A percentile compares a stretch with the other conserved stretches of the same genome.
Conservation (phyloP, 2,888 invertebrate genomes). For the Nipponacmea schrenckii region DNA sequence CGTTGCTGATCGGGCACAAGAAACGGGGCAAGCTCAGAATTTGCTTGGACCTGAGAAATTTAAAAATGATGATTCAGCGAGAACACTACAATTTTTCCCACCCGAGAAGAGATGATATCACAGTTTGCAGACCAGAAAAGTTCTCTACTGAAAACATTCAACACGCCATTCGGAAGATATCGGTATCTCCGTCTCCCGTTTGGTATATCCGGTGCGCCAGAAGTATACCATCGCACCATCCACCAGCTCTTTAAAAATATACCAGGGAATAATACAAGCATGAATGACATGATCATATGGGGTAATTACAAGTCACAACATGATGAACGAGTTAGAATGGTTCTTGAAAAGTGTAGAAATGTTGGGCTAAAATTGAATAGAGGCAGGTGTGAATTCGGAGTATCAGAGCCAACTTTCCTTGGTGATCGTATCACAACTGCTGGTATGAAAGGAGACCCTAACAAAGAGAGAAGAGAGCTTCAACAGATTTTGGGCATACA, state of each 20-base stretch:
- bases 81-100: conserved; percentile 25
- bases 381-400: no score
- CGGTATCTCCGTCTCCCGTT: conserved; percentile 3
- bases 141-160: no score
- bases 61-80: not conserved
- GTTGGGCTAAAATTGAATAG: no score
- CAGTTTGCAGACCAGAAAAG: conserved; percentile 28
- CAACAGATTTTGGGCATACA: no score
- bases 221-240: conserved; percentile 10
- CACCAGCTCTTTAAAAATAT: conserved; percentile 11
- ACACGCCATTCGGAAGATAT: not conserved
- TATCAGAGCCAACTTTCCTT: no score
- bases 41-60: no score
- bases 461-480: no score
- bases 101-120: conserved; percentile 35
- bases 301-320: conserved; percentile 6
- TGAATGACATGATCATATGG: conserved; percentile 16
- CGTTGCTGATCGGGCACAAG: no score
- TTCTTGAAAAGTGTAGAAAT: no score
- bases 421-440: conserved; percentile 7
- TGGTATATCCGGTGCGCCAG: conserved; percentile 16
- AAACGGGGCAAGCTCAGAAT: no score
- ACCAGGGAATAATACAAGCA: conserved; percentile 9
- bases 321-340: not conserved
- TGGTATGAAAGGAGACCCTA: conserved; percentile 10